These are phyloP conservation scores for Aselliscus stoliczkanus DNA, from an alignment of 2,797 vertebrate genomes.

Conservation along the genomic window DNA sequence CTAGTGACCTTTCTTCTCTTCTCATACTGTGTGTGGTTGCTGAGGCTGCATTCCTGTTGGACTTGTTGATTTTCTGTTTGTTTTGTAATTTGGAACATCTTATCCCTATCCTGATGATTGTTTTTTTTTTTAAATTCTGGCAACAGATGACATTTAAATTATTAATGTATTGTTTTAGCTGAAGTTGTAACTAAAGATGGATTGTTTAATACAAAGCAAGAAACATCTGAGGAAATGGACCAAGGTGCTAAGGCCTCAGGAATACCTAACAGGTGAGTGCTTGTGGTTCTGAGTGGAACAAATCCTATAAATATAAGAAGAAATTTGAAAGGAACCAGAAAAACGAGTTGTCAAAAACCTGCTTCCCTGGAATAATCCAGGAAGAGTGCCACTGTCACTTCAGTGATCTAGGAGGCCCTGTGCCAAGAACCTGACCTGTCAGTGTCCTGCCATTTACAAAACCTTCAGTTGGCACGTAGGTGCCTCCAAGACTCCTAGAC, in stretches of 20 bases:
- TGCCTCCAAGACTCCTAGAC: neutral
- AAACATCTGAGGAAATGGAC: constrained; percentile 18
- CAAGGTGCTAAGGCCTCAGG: neutral
- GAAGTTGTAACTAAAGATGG: constrained; percentile 15
- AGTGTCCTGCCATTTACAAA: too few species aligned
- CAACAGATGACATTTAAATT: neutral
- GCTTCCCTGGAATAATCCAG: neutral
- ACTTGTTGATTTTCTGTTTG: neutral
- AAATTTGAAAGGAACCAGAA: neutral
- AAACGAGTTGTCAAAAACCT: neutral
- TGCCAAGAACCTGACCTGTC: too few species aligned
- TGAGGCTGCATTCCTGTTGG: neutral
- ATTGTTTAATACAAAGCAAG: constrained; percentile 40
- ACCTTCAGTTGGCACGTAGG: too few species aligned
- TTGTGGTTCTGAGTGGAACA: neutral
- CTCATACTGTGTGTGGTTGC: neutral
- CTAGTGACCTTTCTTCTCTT: neutral
- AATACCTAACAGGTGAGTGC: constrained; percentile 16
- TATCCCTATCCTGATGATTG: neutral
- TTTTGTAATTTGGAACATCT: neutral
- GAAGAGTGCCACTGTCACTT: too few species aligned
- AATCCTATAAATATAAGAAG: neutral
- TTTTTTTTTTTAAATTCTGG: neutral
- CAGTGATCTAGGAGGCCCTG: too few species aligned
- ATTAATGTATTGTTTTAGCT: constrained; percentile 39